Evolutionary conservation across 2,888 invertebrate species (phyloP), one percentile per base, ranked within the genome.

Genomic region (Drosophila helvetica): DNA sequence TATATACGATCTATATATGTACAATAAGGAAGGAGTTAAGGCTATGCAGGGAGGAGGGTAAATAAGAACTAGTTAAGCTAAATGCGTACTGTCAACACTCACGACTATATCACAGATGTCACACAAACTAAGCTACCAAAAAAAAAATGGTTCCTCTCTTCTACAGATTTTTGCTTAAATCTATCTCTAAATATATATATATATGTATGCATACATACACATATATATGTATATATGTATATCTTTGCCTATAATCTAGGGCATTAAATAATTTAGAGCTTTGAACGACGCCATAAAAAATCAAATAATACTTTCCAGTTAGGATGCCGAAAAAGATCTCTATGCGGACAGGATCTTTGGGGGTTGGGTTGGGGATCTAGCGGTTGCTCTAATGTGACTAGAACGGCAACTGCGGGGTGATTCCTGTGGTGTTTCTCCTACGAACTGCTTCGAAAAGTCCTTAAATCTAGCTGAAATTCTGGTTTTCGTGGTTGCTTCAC

Each of bases 301-400:
- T 7, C 38, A 38, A 38, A 38, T 38, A 58, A 58, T 50, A 48
- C 47, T 50, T 58, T 58, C 18, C 10, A 50, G 48, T 50, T 22
- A 48, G 30, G 27, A 52, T 27, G 52, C 52, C 30, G 18, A 33
- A 33, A 15, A n/a, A 38, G 38, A 67, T 61, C 17, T 22, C n/a
- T 25, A 4, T 43, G 38, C 19, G 51, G 48, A 22, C 22, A 42
- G 10, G 6, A 2, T 47, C 19, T n/a, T 25, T 6, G 10, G 38
- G 33, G 52, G 9, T 7, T 8, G 19, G 45, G 17, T 15, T n/a
- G 46, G 51, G 30, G 4, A 54, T 38, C 47, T 17, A 22, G 69
- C 78, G 25, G 71, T 66, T 85, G 83, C 77, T 71, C 78, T 71
- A 66, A 58, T 80, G 72, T 86, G 83, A 83, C 83, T 83, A 83